phyloP scores from a whole-genome alignment of 64 coral and sea anemone genomes.

The Catalaphyllia jardinei region DNA sequence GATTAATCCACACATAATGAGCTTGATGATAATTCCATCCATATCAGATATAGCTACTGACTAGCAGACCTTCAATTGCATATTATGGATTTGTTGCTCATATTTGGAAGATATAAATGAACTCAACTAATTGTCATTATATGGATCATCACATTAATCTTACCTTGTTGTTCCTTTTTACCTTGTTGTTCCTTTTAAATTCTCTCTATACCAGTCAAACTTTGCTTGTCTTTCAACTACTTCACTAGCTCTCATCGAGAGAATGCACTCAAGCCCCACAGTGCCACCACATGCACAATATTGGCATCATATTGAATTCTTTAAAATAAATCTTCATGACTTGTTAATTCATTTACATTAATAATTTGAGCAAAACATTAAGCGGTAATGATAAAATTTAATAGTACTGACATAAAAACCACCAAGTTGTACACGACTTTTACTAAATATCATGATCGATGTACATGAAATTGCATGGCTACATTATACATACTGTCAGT shows the following conservation, averaged over 20 bases:
- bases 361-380: constrained; percentile 6
- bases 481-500: background rate
- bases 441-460: constrained; percentile 2
- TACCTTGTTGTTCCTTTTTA: constrained; percentile 25
- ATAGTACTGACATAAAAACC: background rate
- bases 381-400: constrained; percentile 16
- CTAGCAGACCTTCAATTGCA: no score
- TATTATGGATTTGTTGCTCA: no score
- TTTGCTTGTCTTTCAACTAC: no score
- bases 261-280: background rate
- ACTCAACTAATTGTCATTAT: background rate
- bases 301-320: constrained; percentile 5
- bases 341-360: constrained; percentile 21
- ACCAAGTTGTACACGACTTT: background rate
- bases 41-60: background rate
- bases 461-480: background rate
- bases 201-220: no score
- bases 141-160: constrained; percentile 25
- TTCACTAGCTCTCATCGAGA: no score
- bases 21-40: constrained; percentile 4
- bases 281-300: constrained; percentile 22
- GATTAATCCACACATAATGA: constrained; percentile 8
- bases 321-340: constrained; percentile 21
- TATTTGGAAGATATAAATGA: no score
- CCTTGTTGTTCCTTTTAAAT: constrained; percentile 21